These are phyloP conservation scores for Myotis myotis DNA, from an alignment of 2,797 vertebrate species.

Conservation along the genomic window DNA sequence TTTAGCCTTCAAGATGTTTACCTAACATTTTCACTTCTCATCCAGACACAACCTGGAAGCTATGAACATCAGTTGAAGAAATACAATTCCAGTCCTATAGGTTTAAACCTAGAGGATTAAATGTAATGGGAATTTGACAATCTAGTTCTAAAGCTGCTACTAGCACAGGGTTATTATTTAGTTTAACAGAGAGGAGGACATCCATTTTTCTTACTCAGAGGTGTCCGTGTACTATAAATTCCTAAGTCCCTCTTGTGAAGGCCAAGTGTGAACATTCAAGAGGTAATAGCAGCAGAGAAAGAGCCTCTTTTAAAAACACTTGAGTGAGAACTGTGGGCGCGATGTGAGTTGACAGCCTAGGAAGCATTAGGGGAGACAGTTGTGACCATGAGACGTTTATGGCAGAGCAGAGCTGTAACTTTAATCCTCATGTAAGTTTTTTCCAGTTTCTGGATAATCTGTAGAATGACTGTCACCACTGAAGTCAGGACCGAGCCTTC, in stretches of 20 bases:
- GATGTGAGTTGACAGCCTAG: not conserved
- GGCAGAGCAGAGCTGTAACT: constrained; percentile 8
- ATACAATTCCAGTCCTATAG: constrained; percentile 17
- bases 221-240: constrained; percentile 18
- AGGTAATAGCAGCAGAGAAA: not conserved
- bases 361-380: not conserved
- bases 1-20: constrained; percentile 44
- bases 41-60: constrained; percentile 30
- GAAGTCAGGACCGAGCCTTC: not conserved
- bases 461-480: not conserved
- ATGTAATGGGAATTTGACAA: constrained; percentile 54
- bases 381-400: not conserved
- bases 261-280: not conserved
- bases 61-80: constrained; percentile 38
- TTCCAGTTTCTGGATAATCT: not conserved
- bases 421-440: not conserved
- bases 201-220: constrained; percentile 66
- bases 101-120: constrained; percentile 41
- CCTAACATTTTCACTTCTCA: constrained; percentile 55
- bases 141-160: constrained; percentile 45
- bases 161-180: constrained; percentile 56
- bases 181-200: not conserved
- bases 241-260: constrained; percentile 30
- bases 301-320: constrained; percentile 13
- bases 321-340: not conserved